Evolutionary conservation across 2,888 invertebrate genomes (phyloP).

Genomic region (Ophion costatus): DNA sequence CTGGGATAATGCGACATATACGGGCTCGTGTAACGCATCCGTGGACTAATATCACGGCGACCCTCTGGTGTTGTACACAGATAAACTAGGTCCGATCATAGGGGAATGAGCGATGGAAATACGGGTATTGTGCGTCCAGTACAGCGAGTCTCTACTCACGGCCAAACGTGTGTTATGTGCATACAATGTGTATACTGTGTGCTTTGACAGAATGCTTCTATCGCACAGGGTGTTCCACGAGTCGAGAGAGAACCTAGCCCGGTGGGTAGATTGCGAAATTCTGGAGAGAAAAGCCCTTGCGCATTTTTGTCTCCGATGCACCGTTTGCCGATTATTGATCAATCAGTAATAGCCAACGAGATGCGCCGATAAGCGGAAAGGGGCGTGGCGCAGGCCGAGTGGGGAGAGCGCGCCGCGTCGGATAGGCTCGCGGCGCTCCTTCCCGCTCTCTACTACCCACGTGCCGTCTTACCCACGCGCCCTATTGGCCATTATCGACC

Average conservation of each 20-base stretch:
- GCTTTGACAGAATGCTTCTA: conserved; percentile 4
- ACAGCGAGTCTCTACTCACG: conserved; percentile 19
- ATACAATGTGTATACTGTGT: conserved; percentile 22
- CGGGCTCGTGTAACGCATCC: conserved; percentile 37
- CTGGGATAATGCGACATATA: conserved; percentile 14
- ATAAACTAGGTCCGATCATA: conserved; percentile 44
- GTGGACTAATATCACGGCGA: conserved; percentile 58
- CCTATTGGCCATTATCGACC: not conserved
- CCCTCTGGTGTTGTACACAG: conserved; percentile 41
- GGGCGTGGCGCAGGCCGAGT: too few species aligned
- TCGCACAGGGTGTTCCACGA: not conserved
- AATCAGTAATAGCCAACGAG: too few species aligned
- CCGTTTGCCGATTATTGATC: too few species aligned
- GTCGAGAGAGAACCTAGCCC: not conserved
- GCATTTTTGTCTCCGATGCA: too few species aligned
- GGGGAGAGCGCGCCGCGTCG: too few species aligned
- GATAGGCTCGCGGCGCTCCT: too few species aligned
- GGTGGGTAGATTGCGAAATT: too few species aligned
- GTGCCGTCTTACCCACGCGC: not conserved
- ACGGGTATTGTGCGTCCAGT: conserved; percentile 57
- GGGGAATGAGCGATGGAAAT: conserved; percentile 54
- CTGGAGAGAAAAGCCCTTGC: too few species aligned
- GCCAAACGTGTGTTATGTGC: conserved; percentile 4
- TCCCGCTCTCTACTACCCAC: not conserved
- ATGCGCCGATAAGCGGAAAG: too few species aligned